A percentile compares a stretch with the other conserved stretches of the same genome.
phyloP scores from a whole-genome alignment of 2,113 vertebrate genomes.

The Scalopus aquaticus region DNA sequence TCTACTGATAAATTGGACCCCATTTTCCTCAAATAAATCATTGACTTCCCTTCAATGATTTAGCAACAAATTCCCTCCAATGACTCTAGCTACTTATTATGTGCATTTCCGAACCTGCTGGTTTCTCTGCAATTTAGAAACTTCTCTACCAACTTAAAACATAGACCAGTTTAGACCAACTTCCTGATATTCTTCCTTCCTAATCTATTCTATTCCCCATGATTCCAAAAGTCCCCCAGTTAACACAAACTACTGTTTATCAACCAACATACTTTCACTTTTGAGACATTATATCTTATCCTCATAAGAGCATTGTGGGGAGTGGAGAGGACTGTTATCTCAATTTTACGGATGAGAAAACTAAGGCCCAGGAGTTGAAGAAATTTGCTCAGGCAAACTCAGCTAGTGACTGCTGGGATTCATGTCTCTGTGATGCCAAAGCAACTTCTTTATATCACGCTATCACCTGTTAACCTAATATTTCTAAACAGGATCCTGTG shows the following conservation, averaged over 20 bases:
- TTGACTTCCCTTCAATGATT: conserved; percentile 24
- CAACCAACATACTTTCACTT: neutral
- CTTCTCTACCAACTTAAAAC: neutral
- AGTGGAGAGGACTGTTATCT: neutral
- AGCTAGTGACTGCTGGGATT: neutral
- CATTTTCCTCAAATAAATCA: conserved; percentile 65
- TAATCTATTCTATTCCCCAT: neutral
- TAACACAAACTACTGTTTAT: conserved; percentile 23
- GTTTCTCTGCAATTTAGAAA: conserved; percentile 28
- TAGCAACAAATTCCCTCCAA: conserved; percentile 24
- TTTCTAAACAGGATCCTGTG: neutral
- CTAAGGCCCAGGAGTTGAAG: neutral
- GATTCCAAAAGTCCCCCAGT: neutral
- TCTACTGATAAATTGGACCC: conserved; percentile 59
- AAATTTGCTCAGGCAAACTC: neutral
- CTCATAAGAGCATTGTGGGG: neutral
- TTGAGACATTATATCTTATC: neutral
- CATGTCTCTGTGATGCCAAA: neutral
- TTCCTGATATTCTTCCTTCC: conserved; percentile 7
- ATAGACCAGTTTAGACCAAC: neutral
- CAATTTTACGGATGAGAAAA: conserved; percentile 48
- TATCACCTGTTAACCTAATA: neutral
- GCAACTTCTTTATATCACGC: neutral
- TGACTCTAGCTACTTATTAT: conserved; percentile 1
- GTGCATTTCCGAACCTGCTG: conserved; percentile 13